A percentile compares a stretch with the other conserved stretches of the same genome.
Conservation (phyloP, 2,888 invertebrate species). For the Entomobrya multifasciata region DNA sequence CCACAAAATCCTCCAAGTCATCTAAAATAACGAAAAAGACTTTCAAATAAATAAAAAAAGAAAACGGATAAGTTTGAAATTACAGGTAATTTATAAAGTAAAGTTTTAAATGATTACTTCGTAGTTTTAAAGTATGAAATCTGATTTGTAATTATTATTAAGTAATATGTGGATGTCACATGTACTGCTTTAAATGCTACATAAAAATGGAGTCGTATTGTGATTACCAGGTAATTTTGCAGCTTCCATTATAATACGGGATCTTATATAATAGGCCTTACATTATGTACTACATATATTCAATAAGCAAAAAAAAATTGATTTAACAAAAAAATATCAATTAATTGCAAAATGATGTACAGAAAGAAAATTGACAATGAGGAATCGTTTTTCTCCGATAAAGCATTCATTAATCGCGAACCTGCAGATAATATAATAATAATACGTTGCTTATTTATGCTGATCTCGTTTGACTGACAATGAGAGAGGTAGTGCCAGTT, state of each 20-base stretch:
- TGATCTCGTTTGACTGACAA: conserved; percentile 71
- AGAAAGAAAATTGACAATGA: background rate
- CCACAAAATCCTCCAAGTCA: conserved; percentile 58
- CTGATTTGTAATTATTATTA: no score
- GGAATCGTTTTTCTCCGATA: background rate
- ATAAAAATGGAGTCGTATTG: no score
- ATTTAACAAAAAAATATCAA: background rate
- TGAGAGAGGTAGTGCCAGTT: conserved; percentile 70
- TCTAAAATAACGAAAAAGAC: conserved; percentile 71
- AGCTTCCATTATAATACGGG: no score
- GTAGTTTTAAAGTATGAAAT: no score
- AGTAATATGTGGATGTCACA: no score
- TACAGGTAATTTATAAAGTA: background rate
- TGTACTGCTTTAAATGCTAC: no score
- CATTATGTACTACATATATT: no score
- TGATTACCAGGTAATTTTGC: no score
- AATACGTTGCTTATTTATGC: conserved; percentile 55
- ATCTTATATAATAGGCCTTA: no score
- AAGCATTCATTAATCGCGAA: background rate
- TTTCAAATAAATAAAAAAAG: conserved; percentile 34
- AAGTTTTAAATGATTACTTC: background rate
- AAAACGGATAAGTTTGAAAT: background rate
- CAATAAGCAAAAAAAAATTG: no score
- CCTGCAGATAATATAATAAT: background rate
- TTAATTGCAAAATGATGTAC: background rate